Evolutionary conservation across 1,140 invertebrate species (phyloP), one percentile per base, ranked within the genome.

Genomic region (Ceratosolen solmsi): DNA sequence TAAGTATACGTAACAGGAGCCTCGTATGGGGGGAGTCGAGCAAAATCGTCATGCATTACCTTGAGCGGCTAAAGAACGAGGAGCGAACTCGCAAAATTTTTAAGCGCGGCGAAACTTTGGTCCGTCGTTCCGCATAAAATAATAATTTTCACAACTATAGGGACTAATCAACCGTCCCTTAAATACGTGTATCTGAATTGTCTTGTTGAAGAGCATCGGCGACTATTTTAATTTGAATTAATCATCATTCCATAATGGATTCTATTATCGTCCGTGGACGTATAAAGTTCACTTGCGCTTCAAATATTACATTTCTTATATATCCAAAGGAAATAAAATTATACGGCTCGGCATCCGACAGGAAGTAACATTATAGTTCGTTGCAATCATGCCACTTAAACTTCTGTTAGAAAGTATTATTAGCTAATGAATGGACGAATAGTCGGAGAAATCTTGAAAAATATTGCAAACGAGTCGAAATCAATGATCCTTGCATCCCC

Each of bases 11-110:
- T 38, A 54, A 70, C 17, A 17, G 22, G 46, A 36, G 0, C 13
- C 36, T 2, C 9, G 58, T 65, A 2, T 38, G 46, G 76, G 70
- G 70, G 68, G 46, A 9, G 33, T 41, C 33, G 4, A 41, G n/a
- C 22, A 63, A 70, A n/a, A n/a, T n/a, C n/a, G 80, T 70, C 60
- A 73, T 38, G 80, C 73, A 82, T 82, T 63, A 82, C 80, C 80
- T 82, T 82, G 80, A 77, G 73, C 74, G 77, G 58, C 54, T 56
- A 77, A 51, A 76, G 73, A 82, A 41, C 79, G 65, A 81, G 72
- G 60, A 75, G 72, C 72, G 49, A 30, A 36, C 58, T n/a, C 25
- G 2, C 41, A 72, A 33, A 15, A 73, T 80, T 72, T 33, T 51
- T 49, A 68, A 33, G 60, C 22, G 60, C n/a, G 20, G 11, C 30